A percentile compares a stretch with the other conserved stretches of the same genome.
Conservation (phyloP, 2,113 vertebrate genomes). For the Struthidea cinerea region DNA sequence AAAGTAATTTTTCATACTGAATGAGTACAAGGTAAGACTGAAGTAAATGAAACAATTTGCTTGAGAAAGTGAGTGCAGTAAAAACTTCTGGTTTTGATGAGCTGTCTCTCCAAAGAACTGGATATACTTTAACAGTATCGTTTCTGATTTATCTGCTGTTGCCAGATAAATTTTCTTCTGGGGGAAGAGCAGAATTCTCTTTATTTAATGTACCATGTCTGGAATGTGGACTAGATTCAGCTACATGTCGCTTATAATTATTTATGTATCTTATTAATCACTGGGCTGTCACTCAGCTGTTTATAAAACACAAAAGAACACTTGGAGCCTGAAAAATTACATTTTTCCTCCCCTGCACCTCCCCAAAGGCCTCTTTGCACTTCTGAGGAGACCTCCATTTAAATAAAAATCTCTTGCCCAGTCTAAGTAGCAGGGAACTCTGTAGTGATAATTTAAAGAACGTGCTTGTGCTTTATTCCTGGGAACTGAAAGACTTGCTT, state of each 20-base stretch:
- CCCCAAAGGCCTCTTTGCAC: conserved; percentile 48
- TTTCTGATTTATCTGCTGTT: conserved; percentile 65
- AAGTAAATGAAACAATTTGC: conserved; percentile 19
- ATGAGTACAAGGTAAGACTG: not conserved
- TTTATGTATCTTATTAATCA: conserved; percentile 71
- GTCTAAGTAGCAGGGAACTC: not conserved
- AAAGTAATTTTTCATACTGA: not conserved
- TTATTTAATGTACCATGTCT: conserved; percentile 68
- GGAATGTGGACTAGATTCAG: conserved; percentile 65
- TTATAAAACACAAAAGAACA: conserved; percentile 66
- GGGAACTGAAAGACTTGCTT: not conserved
- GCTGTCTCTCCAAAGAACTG: conserved; percentile 16
- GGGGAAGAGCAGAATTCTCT: conserved; percentile 55
- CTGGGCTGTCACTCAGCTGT: conserved; percentile 50
- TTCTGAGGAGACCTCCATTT: conserved; percentile 45
- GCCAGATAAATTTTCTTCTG: conserved; percentile 54
- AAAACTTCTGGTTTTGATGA: conserved; percentile 51
- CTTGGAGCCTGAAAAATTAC: conserved; percentile 67
- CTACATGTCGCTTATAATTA: conserved; percentile 63
- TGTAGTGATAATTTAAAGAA: conserved; percentile 39
- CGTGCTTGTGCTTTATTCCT: not conserved
- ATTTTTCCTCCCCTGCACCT: conserved; percentile 54
- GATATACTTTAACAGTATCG: conserved; percentile 17
- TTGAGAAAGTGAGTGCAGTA: conserved; percentile 13
- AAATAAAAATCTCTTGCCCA: conserved; percentile 48